Base-by-base conservation (phyloP, 2,797 vertebrate species). In the Enteromius anoplus region DNA sequence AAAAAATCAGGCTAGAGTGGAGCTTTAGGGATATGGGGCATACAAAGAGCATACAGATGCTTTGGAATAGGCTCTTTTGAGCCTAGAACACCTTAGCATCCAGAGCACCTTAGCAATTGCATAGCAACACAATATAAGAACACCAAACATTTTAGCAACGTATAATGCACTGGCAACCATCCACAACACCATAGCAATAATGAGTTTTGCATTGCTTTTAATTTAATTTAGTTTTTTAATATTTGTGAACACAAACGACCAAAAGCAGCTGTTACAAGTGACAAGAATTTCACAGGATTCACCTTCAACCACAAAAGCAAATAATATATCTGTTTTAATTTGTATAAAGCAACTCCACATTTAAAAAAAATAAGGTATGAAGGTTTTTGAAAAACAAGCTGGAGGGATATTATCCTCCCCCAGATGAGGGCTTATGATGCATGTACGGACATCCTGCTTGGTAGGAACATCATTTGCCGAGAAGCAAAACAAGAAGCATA, bases 401-500 rank as follows among this genome's bases (percentile, higher is more conserved):
- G 55, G 53, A 34, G 68, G 68, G 53, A 72, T 37, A 17, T 47
- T 42, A 62, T 62, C 53, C 53, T 34, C 42, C 45, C 70, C n/a
- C 21, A 51, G 42, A 64, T 60, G 64, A 47, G 40, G 23, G 29
- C 79, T 49, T 81, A 49, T 60, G 29, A 62, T 64, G 26, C 26
- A 62, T 60, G 21, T 49, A 72, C 19, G 11, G 42, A 65, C n/a
- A 6, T 51, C 62, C 78, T 79, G 75, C 89, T 83, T 86, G 0
- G 77, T 72, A 65, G 89, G 82, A 76, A 88, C 88, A 86, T 87
- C 83, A 87, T 85, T 89, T 89, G 80, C 86, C 53, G 81, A 84
- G 75, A 83, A 75, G 80, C 64, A 53, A 70, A 83, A 85, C 14
- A 75, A 72, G 78, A 69, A 78, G 55, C 77, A 76, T 77, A 66